Conservation (phyloP, 2,888 invertebrate species). For the Epistrophe grossulariae region DNA sequence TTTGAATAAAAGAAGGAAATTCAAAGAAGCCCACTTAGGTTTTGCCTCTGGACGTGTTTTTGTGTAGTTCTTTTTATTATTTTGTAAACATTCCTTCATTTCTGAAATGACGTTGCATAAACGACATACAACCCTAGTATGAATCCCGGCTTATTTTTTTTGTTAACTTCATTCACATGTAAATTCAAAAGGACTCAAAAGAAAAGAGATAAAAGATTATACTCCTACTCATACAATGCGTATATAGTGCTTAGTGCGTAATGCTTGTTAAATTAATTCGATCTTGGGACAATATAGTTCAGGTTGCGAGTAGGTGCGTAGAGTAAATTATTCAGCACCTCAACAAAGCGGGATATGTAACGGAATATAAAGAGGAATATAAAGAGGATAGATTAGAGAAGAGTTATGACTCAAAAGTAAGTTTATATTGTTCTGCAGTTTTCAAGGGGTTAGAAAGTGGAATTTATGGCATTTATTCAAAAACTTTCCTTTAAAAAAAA, state of each 20-base stretch:
- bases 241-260: background rate
- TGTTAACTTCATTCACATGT: background rate
- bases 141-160: background rate
- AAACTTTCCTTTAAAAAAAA: background rate
- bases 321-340: conserved; percentile 2
- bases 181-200: conserved; percentile 11
- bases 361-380: background rate
- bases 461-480: background rate
- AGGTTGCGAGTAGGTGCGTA: conserved; percentile 20
- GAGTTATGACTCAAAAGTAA: conserved; percentile 1
- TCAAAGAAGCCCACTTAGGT: conserved; percentile 5
- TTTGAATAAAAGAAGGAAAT: background rate
- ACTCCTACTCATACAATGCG: background rate
- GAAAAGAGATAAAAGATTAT: background rate
- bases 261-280: conserved; percentile 18
- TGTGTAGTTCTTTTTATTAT: background rate
- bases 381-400: conserved; percentile 5
- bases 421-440: background rate
- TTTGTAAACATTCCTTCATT: background rate
- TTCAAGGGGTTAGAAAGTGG: background rate
- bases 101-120: conserved; percentile 1
- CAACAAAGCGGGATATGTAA: background rate
- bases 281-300: background rate
- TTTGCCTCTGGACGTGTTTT: conserved; percentile 1
- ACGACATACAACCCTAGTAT: background rate